Evolutionary conservation across 2,797 vertebrate species (phyloP).

Genomic region (Microctenopoma lineatum): DNA sequence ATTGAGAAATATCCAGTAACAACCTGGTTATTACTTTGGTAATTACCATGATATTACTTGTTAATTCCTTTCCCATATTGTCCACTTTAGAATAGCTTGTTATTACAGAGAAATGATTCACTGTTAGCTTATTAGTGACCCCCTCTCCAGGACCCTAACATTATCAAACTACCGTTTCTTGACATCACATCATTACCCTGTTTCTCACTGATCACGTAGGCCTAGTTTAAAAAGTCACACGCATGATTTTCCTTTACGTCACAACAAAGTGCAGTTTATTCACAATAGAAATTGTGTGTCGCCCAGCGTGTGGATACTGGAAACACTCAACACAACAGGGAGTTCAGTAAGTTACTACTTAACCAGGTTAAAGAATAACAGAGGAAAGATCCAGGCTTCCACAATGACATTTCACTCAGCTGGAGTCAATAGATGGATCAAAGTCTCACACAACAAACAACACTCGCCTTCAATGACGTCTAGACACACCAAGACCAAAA

Average conservation of each 20-base stretch:
- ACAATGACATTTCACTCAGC: not conserved
- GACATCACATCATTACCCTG: no score
- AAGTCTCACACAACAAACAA: not conserved
- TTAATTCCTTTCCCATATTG: no score
- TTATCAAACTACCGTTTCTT: no score
- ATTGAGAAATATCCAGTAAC: no score
- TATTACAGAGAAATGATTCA: no score
- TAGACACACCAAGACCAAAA: constrained; percentile 17
- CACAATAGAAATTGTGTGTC: not conserved
- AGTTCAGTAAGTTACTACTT: not conserved
- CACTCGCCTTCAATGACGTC: not conserved
- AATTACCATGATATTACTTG: no score
- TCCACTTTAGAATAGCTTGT: no score
- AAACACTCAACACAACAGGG: not conserved
- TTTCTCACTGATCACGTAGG: no score
- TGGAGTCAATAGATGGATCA: not conserved
- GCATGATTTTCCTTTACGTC: not conserved
- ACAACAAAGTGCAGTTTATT: not conserved
- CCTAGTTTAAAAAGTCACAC: no score
- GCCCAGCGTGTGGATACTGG: not conserved
- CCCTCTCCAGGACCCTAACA: no score
- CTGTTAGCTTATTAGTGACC: no score
- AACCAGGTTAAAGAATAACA: not conserved
- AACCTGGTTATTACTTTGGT: no score
- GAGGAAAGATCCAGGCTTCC: not conserved